Base-by-base conservation (phyloP, 2,113 vertebrate genomes). In the Periophthalmus modestus region DNA sequence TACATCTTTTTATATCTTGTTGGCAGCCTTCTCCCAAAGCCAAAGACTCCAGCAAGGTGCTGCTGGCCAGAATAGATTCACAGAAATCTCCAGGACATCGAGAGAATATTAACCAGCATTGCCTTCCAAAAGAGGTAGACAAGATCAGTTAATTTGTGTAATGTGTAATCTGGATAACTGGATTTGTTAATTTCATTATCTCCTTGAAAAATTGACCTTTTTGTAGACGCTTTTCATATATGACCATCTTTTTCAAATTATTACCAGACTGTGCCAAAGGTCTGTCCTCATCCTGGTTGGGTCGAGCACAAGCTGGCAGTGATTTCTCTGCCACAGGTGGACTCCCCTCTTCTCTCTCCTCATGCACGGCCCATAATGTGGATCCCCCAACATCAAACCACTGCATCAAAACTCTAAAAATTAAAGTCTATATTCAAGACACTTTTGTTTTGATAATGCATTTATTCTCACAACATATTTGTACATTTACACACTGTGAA, bases 381-480 rank as follows among this genome's bases (percentile, higher is more conserved):
- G 78, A 28, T 2, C 52, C 61, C 75, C 19, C 0, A 75, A 50
- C 58, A 82, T 19, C 33, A 10, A 67, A 48, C 58, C 33, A 62
- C 28, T 34, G 59, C 66, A 55, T 63, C 68, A 15, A 23, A 5
- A 11, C 6, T 61, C 81, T 65, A 24, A 55, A 63, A 75, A 72
- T 75, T 28, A 59, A 75, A 87, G 18, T 61, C 79, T 46, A 74
- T 52, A 73, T 24, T 79, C 15, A 82, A 76, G 77, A 85, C 61
- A 23, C 74, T 47, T 66, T 72, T 84, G 59, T 89, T 93, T 92
- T 92, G 80, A 58, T 85, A 90, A 93, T 90, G 89, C 79, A 92
- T 94, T 97, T 98, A 98, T 97, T 97, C 92, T 95, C 94, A 94
- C 94, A 95, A 95, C 93, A 95, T 89, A 88, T 95, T 59, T 59